phyloP scores from a whole-genome alignment of 2,113 vertebrate species.

The Ciconia maguari region DNA sequence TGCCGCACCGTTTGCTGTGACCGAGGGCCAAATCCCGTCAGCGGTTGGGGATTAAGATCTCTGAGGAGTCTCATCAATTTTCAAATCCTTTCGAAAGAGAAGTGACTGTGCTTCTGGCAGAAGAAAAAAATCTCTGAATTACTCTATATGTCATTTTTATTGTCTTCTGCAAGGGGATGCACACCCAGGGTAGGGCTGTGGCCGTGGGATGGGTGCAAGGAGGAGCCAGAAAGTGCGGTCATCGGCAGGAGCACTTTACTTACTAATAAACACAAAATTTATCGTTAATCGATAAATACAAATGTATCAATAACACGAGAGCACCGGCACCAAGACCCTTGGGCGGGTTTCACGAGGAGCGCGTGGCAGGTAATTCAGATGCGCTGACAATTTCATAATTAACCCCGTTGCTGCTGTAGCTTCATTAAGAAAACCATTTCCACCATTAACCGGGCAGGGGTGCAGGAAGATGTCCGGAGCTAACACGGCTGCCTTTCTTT shows the following conservation, averaged over 20 bases:
- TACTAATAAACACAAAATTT: not conserved
- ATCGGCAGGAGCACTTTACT: accelerated
- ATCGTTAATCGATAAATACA: too few relatives aligned
- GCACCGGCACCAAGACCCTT: accelerated
- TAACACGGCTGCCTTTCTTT: not conserved
- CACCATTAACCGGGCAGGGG: accelerated
- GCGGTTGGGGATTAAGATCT: not conserved
- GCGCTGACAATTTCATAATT: accelerated
- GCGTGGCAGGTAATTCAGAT: accelerated
- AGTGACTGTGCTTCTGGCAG: not conserved
- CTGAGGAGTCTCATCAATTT: not conserved
- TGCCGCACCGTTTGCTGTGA: accelerated
- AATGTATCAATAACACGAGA: accelerated
- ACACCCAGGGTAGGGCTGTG: accelerated
- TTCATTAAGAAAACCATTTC: accelerated
- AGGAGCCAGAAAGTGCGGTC: accelerated
- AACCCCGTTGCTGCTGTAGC: accelerated
- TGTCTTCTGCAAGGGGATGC: not conserved
- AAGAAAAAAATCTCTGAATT: too few relatives aligned
- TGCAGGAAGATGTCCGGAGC: not conserved
- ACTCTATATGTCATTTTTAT: accelerated
- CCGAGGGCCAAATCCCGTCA: not conserved
- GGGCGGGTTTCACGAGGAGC: accelerated
- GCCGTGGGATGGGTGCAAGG: not conserved
- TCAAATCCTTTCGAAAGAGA: not conserved